Base-by-base conservation (phyloP, 2,797 vertebrate genomes). In the Pipistrellus nathusii region DNA sequence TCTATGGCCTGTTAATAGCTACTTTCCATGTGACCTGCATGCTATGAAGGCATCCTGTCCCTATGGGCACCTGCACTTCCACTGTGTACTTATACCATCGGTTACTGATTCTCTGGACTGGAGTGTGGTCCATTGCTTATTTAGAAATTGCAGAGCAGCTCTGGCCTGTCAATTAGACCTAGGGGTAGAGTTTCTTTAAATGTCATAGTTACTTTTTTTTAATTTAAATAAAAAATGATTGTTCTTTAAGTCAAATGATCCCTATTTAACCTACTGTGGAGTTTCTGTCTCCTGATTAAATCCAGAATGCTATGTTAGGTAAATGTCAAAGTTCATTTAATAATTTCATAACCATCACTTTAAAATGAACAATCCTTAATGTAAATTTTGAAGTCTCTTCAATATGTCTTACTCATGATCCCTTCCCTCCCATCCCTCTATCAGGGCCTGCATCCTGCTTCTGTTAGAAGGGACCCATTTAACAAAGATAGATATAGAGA, bases 391-490 rank as follows among this genome's bases (percentile, higher is more conserved):
- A 83, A 30, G 75, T n/a, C 0, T 62, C 18, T 81, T 84, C 21
- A 82, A 10, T 35, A 13, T n/a, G 17, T 25, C 30, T 55, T 0
- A 53, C 18, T 59, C 21, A 23, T 82, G 4, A 85, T 6, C 17
- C 25, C 25, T 6, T 8, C 0, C 1, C 0, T 6, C 12, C 35
- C 9, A 27, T 32, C 17, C 64, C 13, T 41, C 18, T 84, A 25
- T n/a, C 18, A 71, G 25, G 21, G 55, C 20, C 20, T 59, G 3
- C 20, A n/a, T 3, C 14, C 20, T 93, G 27, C 25, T 66, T 93
- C 88, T 62, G n/a, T 48, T 81, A 53, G n/a, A 94, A 93, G 12
- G 2, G 17, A 57, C 23, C 21, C 8, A 32, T 38, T 89, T 87
- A 78, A 88, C 10, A 80, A 84, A 57, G 38, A 44, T 15, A 44